A percentile compares a stretch with the other conserved stretches of the same genome.
Conservation (phyloP, 1,140 invertebrate species). For the Gryllus bimaculatus region DNA sequence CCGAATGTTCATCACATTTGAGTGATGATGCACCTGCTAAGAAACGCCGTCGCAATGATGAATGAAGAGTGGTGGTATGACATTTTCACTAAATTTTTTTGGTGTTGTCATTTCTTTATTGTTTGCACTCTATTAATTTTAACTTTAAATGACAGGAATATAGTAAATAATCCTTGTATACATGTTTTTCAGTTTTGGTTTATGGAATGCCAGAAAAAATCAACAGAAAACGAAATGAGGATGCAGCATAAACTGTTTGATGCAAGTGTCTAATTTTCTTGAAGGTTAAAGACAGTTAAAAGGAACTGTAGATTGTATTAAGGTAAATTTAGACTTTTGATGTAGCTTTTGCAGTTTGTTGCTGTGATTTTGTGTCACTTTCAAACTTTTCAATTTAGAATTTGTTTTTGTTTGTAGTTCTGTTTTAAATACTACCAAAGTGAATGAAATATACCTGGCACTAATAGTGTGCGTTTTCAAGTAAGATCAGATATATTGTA, state of each 20-base stretch:
- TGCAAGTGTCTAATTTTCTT: background rate
- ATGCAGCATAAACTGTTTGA: background rate
- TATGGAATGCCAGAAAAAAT: background rate
- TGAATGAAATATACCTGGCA: background rate
- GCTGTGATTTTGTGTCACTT: background rate
- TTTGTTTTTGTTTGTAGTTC: background rate
- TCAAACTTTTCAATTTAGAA: background rate
- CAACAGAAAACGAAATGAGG: background rate
- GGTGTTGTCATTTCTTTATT: background rate
- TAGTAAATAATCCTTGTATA: background rate
- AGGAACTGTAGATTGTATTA: background rate
- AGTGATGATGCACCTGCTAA: slow-evolving; percentile 19
- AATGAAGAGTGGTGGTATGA: slow-evolving; percentile 7
- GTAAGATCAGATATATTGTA: background rate
- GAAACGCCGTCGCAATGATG: slow-evolving; percentile 17
- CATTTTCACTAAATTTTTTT: background rate
- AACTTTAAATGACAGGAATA: background rate
- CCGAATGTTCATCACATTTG: slow-evolving; percentile 18
- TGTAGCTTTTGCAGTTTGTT: slow-evolving; percentile 4
- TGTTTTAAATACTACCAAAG: background rate
- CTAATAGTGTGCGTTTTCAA: background rate
- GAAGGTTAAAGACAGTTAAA: slow-evolving; percentile 2
- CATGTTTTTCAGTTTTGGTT: background rate
- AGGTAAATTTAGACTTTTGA: background rate
- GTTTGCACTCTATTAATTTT: background rate